These are phyloP conservation scores for Coreius guichenoti DNA, from an alignment of 2,797 vertebrate genomes.

Conservation along the genomic window DNA sequence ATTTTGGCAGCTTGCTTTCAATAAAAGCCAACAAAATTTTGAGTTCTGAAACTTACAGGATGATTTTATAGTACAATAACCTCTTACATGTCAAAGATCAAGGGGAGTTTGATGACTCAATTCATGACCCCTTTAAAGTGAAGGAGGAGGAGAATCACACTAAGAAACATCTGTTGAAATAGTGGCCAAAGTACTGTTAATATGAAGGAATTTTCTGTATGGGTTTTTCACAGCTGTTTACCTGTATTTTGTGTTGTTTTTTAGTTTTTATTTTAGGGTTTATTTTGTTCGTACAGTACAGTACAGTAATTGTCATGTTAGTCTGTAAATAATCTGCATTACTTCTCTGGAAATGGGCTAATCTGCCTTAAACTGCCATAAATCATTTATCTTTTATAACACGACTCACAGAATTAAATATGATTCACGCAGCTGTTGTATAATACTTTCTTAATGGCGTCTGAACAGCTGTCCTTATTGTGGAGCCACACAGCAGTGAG, in stretches of 20 bases:
- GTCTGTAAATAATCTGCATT: not conserved
- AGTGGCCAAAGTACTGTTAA: not conserved
- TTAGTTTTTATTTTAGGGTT: too few relatives aligned
- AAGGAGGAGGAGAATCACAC: not conserved
- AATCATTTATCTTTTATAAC: not conserved
- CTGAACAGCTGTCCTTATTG: conserved; percentile 11
- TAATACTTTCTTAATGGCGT: conserved; percentile 29
- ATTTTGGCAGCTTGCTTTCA: not conserved
- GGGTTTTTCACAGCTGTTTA: not conserved
- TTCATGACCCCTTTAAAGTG: not conserved
- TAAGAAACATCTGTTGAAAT: not conserved
- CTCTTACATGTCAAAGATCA: not conserved
- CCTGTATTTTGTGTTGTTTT: not conserved
- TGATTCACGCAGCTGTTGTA: conserved; percentile 35
- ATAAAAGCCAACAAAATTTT: not conserved
- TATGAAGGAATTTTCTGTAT: too few relatives aligned
- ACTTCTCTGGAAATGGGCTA: not conserved
- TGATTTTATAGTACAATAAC: not conserved
- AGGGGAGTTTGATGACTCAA: not conserved
- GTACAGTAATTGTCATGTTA: not conserved
- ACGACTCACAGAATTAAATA: conserved; percentile 27
- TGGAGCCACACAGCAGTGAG: not conserved
- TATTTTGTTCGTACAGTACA: not conserved
- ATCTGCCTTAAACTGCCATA: conserved; percentile 13
- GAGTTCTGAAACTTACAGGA: not conserved